Percentiles rank a stretch among this genome's conserved stretches.
Conservation (phyloP, 64 coral and sea anemone species). For the Pachyseris speciosa region DNA sequence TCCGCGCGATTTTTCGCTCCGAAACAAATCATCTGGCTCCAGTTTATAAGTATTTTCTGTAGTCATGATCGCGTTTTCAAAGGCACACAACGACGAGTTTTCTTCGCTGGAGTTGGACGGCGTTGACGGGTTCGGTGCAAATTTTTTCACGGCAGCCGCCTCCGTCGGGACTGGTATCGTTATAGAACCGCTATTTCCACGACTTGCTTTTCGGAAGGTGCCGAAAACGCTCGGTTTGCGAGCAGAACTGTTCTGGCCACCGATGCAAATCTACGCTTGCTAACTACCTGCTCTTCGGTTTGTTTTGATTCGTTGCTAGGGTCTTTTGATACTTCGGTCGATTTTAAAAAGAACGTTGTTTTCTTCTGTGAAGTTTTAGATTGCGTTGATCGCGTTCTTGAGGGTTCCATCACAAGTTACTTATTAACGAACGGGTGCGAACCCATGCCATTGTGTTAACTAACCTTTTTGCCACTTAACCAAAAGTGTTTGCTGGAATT, state of each 20-base stretch:
- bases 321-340: background rate
- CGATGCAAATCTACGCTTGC: background rate
- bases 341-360: background rate
- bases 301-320: background rate
- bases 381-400: background rate
- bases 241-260: background rate
- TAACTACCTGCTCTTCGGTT: background rate
- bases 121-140: background rate
- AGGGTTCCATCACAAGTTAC: background rate
- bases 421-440: no score
- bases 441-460: background rate
- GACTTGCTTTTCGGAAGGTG: background rate
- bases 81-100: background rate
- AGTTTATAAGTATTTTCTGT: slow-evolving; percentile 67
- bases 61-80: background rate
- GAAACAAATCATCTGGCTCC: slow-evolving; percentile 8
- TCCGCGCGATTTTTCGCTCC: background rate
- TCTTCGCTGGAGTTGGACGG: background rate
- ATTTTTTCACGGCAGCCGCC: background rate
- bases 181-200: background rate
- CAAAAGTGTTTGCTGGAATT: background rate
- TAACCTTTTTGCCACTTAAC: background rate
- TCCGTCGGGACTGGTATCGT: background rate
- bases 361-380: background rate
- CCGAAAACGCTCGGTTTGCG: background rate